These are phyloP conservation scores for Hypomecis atomaria DNA, from an alignment of 2,888 invertebrate genomes.

Conservation along the genomic window DNA sequence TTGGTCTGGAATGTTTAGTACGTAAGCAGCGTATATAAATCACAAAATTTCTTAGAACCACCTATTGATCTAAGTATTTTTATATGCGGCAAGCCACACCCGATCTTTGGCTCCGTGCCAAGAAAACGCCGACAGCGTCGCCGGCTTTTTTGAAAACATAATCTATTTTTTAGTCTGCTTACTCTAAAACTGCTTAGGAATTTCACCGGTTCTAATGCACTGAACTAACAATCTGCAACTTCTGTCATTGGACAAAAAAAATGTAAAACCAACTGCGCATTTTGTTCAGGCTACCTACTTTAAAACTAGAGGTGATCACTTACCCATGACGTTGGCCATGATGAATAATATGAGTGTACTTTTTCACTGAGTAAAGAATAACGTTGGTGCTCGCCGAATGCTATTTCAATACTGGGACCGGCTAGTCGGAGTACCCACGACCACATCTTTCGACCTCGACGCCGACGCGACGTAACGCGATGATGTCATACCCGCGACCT, in stretches of 20 bases:
- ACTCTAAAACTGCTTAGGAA: constrained; percentile 14
- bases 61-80: constrained; percentile 40
- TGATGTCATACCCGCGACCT: constrained; percentile 59
- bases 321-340: constrained; percentile 79
- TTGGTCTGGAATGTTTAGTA: background rate
- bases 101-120: constrained; percentile 69
- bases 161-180: constrained; percentile 27
- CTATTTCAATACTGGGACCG: constrained; percentile 64
- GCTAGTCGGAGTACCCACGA: constrained; percentile 40
- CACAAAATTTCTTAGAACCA: constrained; percentile 22
- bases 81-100: constrained; percentile 57
- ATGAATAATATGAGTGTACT: constrained; percentile 49
- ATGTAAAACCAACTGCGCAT: background rate
- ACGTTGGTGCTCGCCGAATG: constrained; percentile 58
- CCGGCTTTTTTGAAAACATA: constrained; percentile 55
- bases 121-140: constrained; percentile 58
- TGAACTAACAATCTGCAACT: background rate
- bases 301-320: constrained; percentile 50
- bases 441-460: constrained; percentile 51
- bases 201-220: constrained; percentile 6
- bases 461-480: constrained; percentile 49
- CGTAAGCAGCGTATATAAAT: background rate
- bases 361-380: constrained; percentile 49
- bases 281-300: constrained; percentile 2
- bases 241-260: background rate